Percentiles rank a stretch among this genome's conserved stretches.
These are phyloP conservation scores for Tetragonula clypearis DNA, from an alignment of 1,140 invertebrate genomes.

Conservation along the genomic window DNA sequence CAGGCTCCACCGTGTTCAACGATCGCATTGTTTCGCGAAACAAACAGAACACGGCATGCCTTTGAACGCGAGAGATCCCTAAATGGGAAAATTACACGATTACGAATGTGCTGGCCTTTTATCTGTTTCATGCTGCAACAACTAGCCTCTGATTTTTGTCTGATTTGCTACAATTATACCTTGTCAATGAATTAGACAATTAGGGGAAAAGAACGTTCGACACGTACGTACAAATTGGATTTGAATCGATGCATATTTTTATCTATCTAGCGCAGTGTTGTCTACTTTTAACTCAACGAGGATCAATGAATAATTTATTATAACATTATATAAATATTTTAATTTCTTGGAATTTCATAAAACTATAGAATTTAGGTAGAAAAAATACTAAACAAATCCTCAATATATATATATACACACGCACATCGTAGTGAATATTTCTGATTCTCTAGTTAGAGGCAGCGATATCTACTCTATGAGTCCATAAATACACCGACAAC, in stretches of 20 bases:
- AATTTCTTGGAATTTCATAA: too few relatives aligned
- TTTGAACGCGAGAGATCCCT: conserved; percentile 5
- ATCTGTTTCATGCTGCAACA: not conserved
- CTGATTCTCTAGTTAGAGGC: too few relatives aligned
- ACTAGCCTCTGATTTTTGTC: not conserved
- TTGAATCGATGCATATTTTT: not conserved
- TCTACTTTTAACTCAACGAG: too few relatives aligned
- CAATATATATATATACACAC: too few relatives aligned
- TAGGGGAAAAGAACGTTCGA: not conserved
- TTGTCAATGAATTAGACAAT: not conserved
- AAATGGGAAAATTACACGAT: conserved; percentile 22
- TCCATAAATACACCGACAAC: too few relatives aligned
- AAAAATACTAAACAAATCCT: too few relatives aligned
- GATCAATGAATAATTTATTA: too few relatives aligned
- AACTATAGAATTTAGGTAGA: too few relatives aligned
- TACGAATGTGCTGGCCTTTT: not conserved
- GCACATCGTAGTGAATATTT: too few relatives aligned
- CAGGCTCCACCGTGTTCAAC: conserved; percentile 18
- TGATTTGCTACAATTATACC: not conserved
- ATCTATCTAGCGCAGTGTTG: not conserved
- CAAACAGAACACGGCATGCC: conserved; percentile 20
- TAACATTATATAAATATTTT: too few relatives aligned
- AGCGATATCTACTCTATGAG: too few relatives aligned
- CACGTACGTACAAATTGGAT: not conserved
- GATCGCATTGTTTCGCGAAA: conserved; percentile 52